A percentile compares a stretch with the other conserved stretches of the same genome.
phyloP scores from a whole-genome alignment of 2,888 invertebrate species.

The Pardosa pseudoannulata region DNA sequence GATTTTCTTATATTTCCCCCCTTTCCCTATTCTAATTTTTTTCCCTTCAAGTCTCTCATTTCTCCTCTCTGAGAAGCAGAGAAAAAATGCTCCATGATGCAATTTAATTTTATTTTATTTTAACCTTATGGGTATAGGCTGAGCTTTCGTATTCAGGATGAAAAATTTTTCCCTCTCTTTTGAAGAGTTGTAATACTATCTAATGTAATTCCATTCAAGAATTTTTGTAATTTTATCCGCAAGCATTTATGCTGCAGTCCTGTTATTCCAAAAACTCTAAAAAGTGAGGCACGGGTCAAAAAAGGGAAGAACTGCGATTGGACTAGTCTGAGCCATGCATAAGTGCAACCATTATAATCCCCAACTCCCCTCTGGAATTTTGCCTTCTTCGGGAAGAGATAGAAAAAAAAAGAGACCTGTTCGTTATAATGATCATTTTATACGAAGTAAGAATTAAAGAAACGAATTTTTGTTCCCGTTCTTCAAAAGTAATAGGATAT shows the following conservation, averaged over 20 bases:
- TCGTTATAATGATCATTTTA: slow-evolving; percentile 23
- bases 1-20: slow-evolving; percentile 43
- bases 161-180: slow-evolving; percentile 25
- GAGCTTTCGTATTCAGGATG: slow-evolving; percentile 1
- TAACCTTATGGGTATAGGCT: slow-evolving; percentile 11
- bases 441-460: background rate
- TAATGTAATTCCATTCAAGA: slow-evolving; percentile 64
- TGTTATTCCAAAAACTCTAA: slow-evolving; percentile 32
- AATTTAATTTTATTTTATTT: slow-evolving; percentile 50
- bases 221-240: slow-evolving; percentile 60
- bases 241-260: slow-evolving; percentile 14
- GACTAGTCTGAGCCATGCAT: slow-evolving; percentile 8
- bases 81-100: slow-evolving; percentile 25
- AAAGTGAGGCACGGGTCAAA: background rate
- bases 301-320: slow-evolving; percentile 12
- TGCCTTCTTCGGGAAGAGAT: background rate
- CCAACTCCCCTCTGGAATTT: background rate
- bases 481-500: slow-evolving; percentile 17
- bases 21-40: slow-evolving; percentile 16
- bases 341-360: slow-evolving; percentile 30
- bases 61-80: slow-evolving; percentile 19
- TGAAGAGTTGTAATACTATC: slow-evolving; percentile 20
- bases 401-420: slow-evolving; percentile 11
- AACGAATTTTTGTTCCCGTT: background rate
- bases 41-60: slow-evolving; percentile 35